phyloP scores from a whole-genome alignment of 2,888 invertebrate species.

The Brachynemurus nebulosus region DNA sequence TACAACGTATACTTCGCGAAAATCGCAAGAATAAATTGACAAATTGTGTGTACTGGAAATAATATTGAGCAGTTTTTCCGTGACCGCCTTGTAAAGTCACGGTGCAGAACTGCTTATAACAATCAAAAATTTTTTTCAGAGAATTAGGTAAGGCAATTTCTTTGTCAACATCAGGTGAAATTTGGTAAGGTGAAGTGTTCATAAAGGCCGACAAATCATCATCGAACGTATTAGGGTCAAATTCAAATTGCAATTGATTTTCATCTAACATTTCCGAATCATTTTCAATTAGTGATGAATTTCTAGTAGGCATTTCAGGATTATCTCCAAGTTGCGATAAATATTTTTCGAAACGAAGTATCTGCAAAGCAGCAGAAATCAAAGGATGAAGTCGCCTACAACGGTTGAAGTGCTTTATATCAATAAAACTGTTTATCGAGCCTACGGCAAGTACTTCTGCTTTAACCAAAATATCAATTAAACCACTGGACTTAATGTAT shows the following conservation, averaged over 20 bases:
- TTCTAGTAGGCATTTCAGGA: neutral
- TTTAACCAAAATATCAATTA: neutral
- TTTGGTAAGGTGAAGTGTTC: too few species aligned
- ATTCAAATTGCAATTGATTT: too few species aligned
- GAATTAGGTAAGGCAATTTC: too few species aligned
- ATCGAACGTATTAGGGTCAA: too few species aligned
- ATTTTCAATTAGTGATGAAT: neutral
- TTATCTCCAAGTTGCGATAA: neutral
- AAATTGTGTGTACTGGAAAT: neutral
- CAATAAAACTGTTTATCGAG: neutral
- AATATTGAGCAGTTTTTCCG: too few species aligned
- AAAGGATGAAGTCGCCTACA: neutral
- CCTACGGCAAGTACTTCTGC: neutral
- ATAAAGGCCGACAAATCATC: too few species aligned
- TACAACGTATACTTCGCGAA: neutral
- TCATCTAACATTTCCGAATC: neutral
- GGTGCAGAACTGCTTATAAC: too few species aligned
- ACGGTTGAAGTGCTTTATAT: neutral
- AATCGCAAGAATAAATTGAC: neutral
- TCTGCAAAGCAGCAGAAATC: neutral
- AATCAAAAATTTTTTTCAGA: too few species aligned
- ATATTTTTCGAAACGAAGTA: neutral
- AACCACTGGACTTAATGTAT: conserved; percentile 19
- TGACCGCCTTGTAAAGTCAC: too few species aligned
- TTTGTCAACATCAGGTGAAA: too few species aligned